These are phyloP conservation scores for Cetonia aurata DNA, from an alignment of 2,888 invertebrate genomes.

Conservation along the genomic window DNA sequence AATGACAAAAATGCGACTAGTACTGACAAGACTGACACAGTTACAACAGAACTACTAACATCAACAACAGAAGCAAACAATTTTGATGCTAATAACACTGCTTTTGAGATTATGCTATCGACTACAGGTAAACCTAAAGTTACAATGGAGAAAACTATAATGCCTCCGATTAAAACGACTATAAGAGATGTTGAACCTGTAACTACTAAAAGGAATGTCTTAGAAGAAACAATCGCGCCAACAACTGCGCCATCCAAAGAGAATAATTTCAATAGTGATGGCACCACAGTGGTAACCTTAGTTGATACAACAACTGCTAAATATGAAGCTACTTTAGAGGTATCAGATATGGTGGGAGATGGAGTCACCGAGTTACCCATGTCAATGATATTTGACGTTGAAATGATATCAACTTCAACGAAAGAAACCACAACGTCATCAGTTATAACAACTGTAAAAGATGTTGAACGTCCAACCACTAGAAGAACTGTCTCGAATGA, in stretches of 20 bases:
- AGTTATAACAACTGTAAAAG: background rate
- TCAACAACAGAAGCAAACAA: background rate
- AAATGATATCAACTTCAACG: background rate
- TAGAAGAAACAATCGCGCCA: background rate
- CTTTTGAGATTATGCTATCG: background rate
- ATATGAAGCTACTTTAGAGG: conserved; percentile 4
- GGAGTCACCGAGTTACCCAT: too few species aligned
- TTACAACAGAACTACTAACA: background rate
- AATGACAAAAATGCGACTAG: background rate
- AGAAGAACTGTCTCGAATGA: background rate
- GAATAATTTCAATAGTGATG: background rate
- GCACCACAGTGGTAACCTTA: background rate
- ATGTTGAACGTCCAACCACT: background rate
- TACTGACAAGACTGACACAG: background rate
- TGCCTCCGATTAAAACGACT: background rate
- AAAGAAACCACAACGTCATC: background rate
- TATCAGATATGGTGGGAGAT: conserved; percentile 2
- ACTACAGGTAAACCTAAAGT: conserved; percentile 1
- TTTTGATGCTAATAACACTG: background rate
- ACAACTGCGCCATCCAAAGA: background rate
- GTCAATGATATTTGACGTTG: too few species aligned
- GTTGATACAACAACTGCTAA: background rate
- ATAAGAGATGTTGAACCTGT: background rate
- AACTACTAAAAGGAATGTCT: background rate
- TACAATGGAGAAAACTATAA: background rate